These are phyloP conservation scores for Acrobasis suavella DNA, from an alignment of 2,888 invertebrate species.

Conservation along the genomic window DNA sequence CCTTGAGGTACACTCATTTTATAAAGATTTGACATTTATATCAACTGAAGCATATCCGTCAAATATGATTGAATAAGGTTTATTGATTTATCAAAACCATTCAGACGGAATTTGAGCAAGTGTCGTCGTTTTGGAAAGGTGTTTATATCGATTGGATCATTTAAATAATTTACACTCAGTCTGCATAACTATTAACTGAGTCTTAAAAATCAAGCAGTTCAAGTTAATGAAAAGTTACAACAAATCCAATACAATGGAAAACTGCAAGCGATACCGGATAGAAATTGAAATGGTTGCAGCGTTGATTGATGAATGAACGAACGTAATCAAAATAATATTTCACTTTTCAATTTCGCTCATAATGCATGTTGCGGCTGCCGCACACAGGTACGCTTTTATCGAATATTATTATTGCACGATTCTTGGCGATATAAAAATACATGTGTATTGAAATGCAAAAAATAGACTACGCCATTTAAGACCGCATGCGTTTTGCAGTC, in stretches of 20 bases:
- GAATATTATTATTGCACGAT: not conserved
- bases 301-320: constrained; percentile 14
- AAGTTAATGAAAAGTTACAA: not conserved
- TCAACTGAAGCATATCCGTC: too few relatives aligned
- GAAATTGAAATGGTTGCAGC: constrained; percentile 5
- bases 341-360: not conserved
- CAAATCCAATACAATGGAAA: constrained; percentile 2
- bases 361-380: not conserved
- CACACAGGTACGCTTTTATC: not conserved
- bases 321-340: constrained; percentile 10
- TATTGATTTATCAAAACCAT: too few relatives aligned
- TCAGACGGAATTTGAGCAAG: too few relatives aligned
- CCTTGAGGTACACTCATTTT: too few relatives aligned
- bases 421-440: not conserved
- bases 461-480: too few relatives aligned
- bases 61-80: too few relatives aligned
- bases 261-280: not conserved
- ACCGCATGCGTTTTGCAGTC: too few relatives aligned
- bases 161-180: too few relatives aligned
- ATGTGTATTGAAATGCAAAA: too few relatives aligned
- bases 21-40: too few relatives aligned
- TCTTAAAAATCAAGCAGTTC: not conserved
- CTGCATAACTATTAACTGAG: not conserved
- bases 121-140: too few relatives aligned
- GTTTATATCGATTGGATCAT: not conserved